These are phyloP conservation scores for Pygmarrhopalites habei DNA, from an alignment of 1,140 invertebrate species.

Conservation along the genomic window DNA sequence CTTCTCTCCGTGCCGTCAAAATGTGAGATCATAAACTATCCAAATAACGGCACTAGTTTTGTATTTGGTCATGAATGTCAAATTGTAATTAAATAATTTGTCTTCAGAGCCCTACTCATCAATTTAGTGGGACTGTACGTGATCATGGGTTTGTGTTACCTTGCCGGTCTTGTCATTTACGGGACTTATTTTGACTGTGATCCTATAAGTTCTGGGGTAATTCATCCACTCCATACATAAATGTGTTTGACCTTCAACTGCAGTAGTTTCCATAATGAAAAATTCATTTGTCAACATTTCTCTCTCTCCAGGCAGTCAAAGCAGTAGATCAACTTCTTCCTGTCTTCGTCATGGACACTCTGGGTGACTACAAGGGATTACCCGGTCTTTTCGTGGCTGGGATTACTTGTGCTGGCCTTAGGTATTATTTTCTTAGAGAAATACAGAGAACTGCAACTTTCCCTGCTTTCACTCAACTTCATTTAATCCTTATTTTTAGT, in stretches of 20 bases:
- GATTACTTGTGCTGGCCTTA: slow-evolving; percentile 35
- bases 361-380: slow-evolving; percentile 40
- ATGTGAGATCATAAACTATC: too few relatives aligned
- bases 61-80: too few relatives aligned
- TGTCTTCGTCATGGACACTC: slow-evolving; percentile 47
- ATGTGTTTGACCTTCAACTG: too few relatives aligned
- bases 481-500: too few relatives aligned
- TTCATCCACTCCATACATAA: too few relatives aligned
- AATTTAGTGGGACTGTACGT: slow-evolving; percentile 28
- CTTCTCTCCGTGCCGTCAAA: slow-evolving; percentile 17
- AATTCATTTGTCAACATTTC: too few relatives aligned
- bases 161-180: slow-evolving; percentile 25
- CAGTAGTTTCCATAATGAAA: too few relatives aligned
- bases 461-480: slow-evolving; percentile 40
- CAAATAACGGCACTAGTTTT: too few relatives aligned
- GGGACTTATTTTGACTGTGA: slow-evolving; percentile 26
- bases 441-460: neutral
- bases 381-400: slow-evolving; percentile 32
- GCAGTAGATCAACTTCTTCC: slow-evolving; percentile 43
- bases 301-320: slow-evolving; percentile 22
- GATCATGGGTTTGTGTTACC: slow-evolving; percentile 27
- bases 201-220: slow-evolving; percentile 15
- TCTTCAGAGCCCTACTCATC: slow-evolving; percentile 43
- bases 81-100: slow-evolving; percentile 40
- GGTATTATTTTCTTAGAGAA: slow-evolving; percentile 7